phyloP scores from a whole-genome alignment of 2,888 invertebrate genomes.

The Eristalis tenax region DNA sequence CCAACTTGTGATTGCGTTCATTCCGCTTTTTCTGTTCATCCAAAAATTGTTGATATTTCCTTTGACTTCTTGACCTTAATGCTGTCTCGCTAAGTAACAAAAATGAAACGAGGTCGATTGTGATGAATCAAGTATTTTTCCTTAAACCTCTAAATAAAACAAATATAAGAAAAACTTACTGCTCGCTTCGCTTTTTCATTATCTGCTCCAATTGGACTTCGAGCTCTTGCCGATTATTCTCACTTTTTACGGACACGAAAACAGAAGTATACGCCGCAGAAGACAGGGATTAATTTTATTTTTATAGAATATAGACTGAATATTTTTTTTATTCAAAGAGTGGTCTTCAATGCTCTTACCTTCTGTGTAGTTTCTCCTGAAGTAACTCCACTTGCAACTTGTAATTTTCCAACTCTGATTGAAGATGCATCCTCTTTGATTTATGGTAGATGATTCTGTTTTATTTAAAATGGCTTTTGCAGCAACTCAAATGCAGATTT shows the following conservation, averaged over 20 bases:
- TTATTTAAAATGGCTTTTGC: constrained; percentile 37
- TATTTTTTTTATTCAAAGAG: constrained; percentile 23
- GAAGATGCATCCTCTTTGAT: constrained; percentile 77
- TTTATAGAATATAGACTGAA: constrained; percentile 39
- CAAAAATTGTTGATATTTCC: constrained; percentile 80
- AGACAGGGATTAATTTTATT: constrained; percentile 62
- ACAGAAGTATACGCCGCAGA: constrained; percentile 36
- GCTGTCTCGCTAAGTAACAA: constrained; percentile 76
- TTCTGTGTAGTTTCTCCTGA: constrained; percentile 79
- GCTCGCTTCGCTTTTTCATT: constrained; percentile 82
- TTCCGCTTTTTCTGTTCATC: constrained; percentile 84
- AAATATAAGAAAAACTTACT: constrained; percentile 80
- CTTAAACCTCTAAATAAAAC: constrained; percentile 34
- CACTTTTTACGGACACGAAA: constrained; percentile 77
- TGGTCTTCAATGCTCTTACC: constrained; percentile 74
- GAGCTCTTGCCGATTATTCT: constrained; percentile 83
- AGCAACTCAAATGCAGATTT: constrained; percentile 25
- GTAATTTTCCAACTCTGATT: constrained; percentile 80
- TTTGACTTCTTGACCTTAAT: constrained; percentile 76
- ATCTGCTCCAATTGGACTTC: constrained; percentile 83
- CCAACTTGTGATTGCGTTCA: constrained; percentile 84
- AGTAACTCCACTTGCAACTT: constrained; percentile 80
- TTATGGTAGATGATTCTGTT: constrained; percentile 33
- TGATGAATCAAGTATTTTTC: constrained; percentile 35
- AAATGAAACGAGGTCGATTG: constrained; percentile 51